Percentiles rank a stretch among this genome's conserved stretches.
phyloP scores from a whole-genome alignment of 2,113 vertebrate genomes.

The Psammodynastes pulverulentus region DNA sequence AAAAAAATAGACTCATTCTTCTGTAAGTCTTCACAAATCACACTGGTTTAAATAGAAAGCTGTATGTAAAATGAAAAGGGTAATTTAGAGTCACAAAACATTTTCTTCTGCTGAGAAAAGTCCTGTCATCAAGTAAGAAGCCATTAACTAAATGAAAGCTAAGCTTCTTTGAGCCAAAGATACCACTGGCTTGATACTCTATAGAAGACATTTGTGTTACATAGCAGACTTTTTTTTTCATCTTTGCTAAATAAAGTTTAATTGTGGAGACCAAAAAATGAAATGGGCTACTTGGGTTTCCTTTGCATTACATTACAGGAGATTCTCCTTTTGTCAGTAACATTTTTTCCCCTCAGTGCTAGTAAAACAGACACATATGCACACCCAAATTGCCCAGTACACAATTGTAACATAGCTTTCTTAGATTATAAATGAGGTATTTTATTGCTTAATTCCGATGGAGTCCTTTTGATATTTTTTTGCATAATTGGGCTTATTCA shows the following conservation, averaged over 20 bases:
- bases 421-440: background rate
- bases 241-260: conserved; percentile 33
- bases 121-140: conserved; percentile 25
- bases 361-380: background rate
- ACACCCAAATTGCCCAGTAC: background rate
- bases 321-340: conserved; percentile 1
- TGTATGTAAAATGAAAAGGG: conserved; percentile 15
- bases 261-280: conserved; percentile 3
- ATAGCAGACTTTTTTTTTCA: conserved; percentile 4
- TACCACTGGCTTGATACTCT: background rate
- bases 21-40: conserved; percentile 4
- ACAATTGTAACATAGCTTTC: conserved; percentile 6
- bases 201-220: conserved; percentile 18
- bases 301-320: background rate
- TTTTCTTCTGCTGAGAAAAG: conserved; percentile 24
- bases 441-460: background rate
- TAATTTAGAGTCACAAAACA: conserved; percentile 24
- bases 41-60: conserved; percentile 13
- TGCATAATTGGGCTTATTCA: background rate
- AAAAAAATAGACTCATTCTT: conserved; percentile 12
- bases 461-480: background rate
- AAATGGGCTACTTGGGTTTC: conserved; percentile 35
- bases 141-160: conserved; percentile 28
- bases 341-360: background rate
- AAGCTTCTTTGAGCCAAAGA: conserved; percentile 2